Base-by-base conservation (phyloP, 2,113 vertebrate species). In the Sander lucioperca region DNA sequence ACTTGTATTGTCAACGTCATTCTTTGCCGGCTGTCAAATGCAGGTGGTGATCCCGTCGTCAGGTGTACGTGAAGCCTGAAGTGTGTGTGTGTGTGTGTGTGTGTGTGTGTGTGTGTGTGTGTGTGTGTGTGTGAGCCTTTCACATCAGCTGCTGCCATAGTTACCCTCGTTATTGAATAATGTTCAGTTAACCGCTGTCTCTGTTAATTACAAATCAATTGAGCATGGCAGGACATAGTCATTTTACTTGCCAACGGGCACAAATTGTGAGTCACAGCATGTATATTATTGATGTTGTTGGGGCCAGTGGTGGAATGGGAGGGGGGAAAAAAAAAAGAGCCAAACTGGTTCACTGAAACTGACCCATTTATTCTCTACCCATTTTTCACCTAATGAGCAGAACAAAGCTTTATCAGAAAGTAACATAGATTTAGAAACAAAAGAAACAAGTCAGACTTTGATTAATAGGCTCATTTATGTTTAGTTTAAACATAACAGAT, bases 1-100 rank as follows among this genome's bases (percentile, higher is more conserved):
- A 61, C 47, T 53, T 74, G 43, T 12, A 8, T 45, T 10, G n/a
- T 33, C 23, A 39, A 43, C 82, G 78, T 90, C 83, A 86, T 23
- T 65, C 58, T 50, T 45, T 63, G 65, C 57, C 53, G 48, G 65
- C 75, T 90, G 92, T 92, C 91, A 79, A 21, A 84, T n/a, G 64
- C 91, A 92, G 92, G 83, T 81, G 86, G 73, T 33, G 82, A 91
- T 80, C 64, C 70, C 30, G 82, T 83, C 30, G 82, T 83, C 91
- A 94, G 89, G 86, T 94, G 90, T 80, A 67, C 3, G 13, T 89
- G 89, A 91, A 77, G 83, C 77, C 80, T 78, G n/a, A n/a, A n/a
- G n/a, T 77, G n/a, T 33, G 45, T 66, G n/a, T 56, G 33, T 69
- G 23, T 77, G 51, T 16, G 30, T 21, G 27, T 30, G 30, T 30